A percentile compares a stretch with the other conserved stretches of the same genome.
phyloP scores from a whole-genome alignment of 2,113 vertebrate species.

The Phainopepla nitens region DNA sequence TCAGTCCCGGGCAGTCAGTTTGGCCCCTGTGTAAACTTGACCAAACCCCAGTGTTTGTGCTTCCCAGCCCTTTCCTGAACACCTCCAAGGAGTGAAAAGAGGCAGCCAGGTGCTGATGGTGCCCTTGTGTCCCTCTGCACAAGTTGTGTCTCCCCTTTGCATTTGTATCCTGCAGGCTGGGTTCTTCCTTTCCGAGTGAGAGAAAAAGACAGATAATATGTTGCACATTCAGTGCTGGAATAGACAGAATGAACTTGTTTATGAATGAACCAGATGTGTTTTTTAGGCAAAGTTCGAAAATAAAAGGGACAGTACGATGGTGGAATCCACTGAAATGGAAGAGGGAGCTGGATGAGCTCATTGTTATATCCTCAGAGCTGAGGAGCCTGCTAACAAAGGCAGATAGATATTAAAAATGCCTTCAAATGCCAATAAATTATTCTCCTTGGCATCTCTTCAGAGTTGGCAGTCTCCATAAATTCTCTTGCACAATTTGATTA shows the following conservation, averaged over 20 bases:
- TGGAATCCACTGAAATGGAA: not conserved
- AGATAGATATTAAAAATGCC: slow-evolving; percentile 39
- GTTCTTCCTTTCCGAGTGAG: not conserved
- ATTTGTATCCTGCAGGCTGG: not conserved
- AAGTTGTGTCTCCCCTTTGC: not conserved
- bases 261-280: slow-evolving; percentile 3
- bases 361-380: not conserved
- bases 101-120: not conserved
- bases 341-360: not conserved
- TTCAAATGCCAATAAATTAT: slow-evolving; percentile 21
- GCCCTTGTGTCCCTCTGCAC: not conserved
- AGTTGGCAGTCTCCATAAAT: slow-evolving; percentile 15
- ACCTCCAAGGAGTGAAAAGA: not conserved
- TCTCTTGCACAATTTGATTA: slow-evolving; percentile 37
- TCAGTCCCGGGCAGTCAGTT: not conserved
- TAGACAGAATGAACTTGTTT: not conserved
- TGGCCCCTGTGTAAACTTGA: not conserved
- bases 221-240: not conserved
- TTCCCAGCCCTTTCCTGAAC: not conserved
- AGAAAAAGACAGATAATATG: not conserved
- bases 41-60: not conserved
- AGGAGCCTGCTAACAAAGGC: slow-evolving; percentile 11
- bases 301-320: not conserved
- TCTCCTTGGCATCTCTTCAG: slow-evolving; percentile 32
- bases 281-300: slow-evolving; percentile 16